phyloP scores from a whole-genome alignment of 2,888 invertebrate species.

The Beris chalybata region DNA sequence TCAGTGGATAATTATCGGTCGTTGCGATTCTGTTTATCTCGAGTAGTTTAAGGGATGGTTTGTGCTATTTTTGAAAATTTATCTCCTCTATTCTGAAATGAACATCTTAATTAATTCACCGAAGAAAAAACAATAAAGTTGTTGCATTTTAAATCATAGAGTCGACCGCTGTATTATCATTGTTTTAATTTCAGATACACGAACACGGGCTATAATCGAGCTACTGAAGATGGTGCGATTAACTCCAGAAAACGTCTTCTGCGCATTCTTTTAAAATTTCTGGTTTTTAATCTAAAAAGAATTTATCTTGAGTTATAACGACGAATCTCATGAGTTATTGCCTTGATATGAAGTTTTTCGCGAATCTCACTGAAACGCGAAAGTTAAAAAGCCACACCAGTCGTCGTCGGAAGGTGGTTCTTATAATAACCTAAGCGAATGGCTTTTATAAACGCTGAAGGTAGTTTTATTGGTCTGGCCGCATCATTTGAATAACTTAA shows the following conservation, averaged over 20 bases:
- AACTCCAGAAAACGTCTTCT: slow-evolving; percentile 5
- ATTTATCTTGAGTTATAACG: slow-evolving; percentile 30
- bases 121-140: too few species aligned
- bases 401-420: neutral
- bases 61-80: too few species aligned
- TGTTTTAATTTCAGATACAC: neutral
- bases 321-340: slow-evolving; percentile 17
- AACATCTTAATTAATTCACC: too few species aligned
- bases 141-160: too few species aligned
- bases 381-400: slow-evolving; percentile 8
- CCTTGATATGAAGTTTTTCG: slow-evolving; percentile 18
- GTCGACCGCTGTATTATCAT: neutral
- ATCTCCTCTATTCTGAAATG: too few species aligned
- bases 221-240: slow-evolving; percentile 9
- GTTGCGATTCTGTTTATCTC: slow-evolving; percentile 25
- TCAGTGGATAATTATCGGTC: slow-evolving; percentile 30
- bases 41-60: slow-evolving; percentile 12
- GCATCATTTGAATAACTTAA: slow-evolving; percentile 26
- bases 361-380: neutral
- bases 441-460: too few species aligned
- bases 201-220: neutral
- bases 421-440: too few species aligned
- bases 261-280: slow-evolving; percentile 18
- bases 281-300: slow-evolving; percentile 18
- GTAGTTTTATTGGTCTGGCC: slow-evolving; percentile 23